Percentiles rank a stretch among this genome's conserved stretches.
Evolutionary conservation across 2,113 vertebrate genomes (phyloP).

Genomic region (Eubucco bourcierii): DNA sequence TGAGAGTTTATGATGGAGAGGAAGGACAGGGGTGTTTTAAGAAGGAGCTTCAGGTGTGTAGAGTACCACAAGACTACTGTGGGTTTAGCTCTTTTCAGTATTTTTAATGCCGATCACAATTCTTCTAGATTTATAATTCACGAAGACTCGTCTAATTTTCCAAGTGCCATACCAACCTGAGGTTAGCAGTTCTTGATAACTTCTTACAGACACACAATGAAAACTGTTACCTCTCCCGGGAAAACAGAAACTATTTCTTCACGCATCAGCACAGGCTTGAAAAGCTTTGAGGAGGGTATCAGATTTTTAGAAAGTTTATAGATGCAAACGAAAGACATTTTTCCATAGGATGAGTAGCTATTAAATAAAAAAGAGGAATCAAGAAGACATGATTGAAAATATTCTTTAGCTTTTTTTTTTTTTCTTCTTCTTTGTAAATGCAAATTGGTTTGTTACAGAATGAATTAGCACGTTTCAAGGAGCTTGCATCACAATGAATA

Average conservation of each 20-base stretch:
- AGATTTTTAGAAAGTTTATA: not conserved
- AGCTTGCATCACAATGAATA: not conserved
- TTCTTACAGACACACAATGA: not conserved
- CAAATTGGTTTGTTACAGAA: not conserved
- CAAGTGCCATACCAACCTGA: not conserved
- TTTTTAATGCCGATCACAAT: not conserved
- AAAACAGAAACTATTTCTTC: not conserved
- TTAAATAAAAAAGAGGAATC: not conserved
- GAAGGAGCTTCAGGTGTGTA: not conserved
- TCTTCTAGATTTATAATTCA: accelerated
- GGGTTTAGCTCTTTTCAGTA: not conserved
- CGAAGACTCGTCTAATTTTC: not conserved
- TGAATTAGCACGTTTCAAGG: not conserved
- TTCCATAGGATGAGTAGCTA: not conserved
- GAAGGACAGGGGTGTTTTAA: not conserved
- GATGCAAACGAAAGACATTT: not conserved
- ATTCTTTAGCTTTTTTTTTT: not conserved
- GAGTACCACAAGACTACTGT: accelerated
- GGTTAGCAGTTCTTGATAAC: not conserved
- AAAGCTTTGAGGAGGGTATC: not conserved
- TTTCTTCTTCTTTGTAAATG: not conserved
- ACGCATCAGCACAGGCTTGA: not conserved
- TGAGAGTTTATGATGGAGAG: accelerated
- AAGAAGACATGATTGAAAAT: not conserved
- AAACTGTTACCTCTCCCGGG: not conserved